These are phyloP conservation scores for Caenorhabditis auriculariae DNA, from an alignment of 2,888 invertebrate species.

Conservation along the genomic window DNA sequence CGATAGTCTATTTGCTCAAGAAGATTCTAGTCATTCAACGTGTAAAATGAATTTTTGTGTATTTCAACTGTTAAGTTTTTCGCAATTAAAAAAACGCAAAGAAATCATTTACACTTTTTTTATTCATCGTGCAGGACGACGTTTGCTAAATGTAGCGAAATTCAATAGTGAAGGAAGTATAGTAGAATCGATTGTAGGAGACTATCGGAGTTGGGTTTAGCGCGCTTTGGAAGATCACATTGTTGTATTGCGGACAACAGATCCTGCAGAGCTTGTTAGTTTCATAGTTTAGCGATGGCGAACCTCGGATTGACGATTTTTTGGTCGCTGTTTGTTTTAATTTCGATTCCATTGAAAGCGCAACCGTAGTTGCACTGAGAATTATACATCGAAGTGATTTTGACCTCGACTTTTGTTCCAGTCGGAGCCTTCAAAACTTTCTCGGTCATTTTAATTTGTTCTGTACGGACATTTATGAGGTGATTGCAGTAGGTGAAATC, in stretches of 20 bases:
- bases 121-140: no score
- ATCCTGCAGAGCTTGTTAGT: neutral
- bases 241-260: slow-evolving; percentile 9
- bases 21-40: no score
- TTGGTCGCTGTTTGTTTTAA: slow-evolving; percentile 12
- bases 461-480: slow-evolving; percentile 10
- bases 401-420: slow-evolving; percentile 11
- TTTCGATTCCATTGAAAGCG: slow-evolving; percentile 16
- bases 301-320: slow-evolving; percentile 13
- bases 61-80: no score
- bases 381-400: slow-evolving; percentile 1
- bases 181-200: slow-evolving; percentile 11
- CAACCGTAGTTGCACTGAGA: slow-evolving; percentile 14
- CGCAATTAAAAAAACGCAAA: no score
- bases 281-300: neutral
- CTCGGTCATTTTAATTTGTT: slow-evolving; percentile 9
- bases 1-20: no score
- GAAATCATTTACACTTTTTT: no score
- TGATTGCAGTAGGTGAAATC: slow-evolving; percentile 11
- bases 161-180: slow-evolving; percentile 4
- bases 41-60: no score
- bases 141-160: slow-evolving; percentile 7
- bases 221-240: slow-evolving; percentile 2
- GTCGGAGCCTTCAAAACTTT: slow-evolving; percentile 5
- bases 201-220: slow-evolving; percentile 15